Evolutionary conservation across 2,888 invertebrate species (phyloP).

Genomic region (Ennomos quercinarius): DNA sequence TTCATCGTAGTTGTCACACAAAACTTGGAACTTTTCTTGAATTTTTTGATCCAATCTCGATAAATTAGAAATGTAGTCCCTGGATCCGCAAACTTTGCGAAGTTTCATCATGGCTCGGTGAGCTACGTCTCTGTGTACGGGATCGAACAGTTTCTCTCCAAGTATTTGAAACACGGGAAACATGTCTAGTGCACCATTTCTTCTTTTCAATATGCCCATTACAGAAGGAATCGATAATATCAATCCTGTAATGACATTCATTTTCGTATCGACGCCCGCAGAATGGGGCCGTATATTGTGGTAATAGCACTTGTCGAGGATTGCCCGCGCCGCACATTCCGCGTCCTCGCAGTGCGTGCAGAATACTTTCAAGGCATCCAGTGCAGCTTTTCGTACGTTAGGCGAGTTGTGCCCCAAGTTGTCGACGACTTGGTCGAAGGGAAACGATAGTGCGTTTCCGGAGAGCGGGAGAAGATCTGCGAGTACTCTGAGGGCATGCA

Average conservation of each 20-base stretch:
- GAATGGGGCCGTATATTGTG: constrained; percentile 82
- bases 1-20: constrained; percentile 78
- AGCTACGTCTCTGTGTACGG: constrained; percentile 88
- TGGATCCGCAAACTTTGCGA: constrained; percentile 87
- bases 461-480: constrained; percentile 92
- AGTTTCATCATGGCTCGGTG: constrained; percentile 89
- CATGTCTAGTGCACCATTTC: constrained; percentile 77
- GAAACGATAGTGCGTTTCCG: constrained; percentile 88
- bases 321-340: constrained; percentile 87
- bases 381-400: constrained; percentile 91
- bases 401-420: constrained; percentile 93
- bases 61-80: constrained; percentile 87
- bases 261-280: constrained; percentile 79
- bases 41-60: constrained; percentile 72
- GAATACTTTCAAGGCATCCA: constrained; percentile 91
- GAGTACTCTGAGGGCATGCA: constrained; percentile 92
- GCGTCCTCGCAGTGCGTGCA: constrained; percentile 88
- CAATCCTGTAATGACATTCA: constrained; percentile 87
- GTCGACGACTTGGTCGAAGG: constrained; percentile 90
- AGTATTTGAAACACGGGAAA: constrained; percentile 82
- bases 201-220: constrained; percentile 82
- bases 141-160: constrained; percentile 82
- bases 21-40: constrained; percentile 79
- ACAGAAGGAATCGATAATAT: constrained; percentile 88
- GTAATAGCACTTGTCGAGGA: constrained; percentile 88